These are phyloP conservation scores for Ischnura elegans DNA, from an alignment of 2,888 invertebrate species.

Conservation along the genomic window DNA sequence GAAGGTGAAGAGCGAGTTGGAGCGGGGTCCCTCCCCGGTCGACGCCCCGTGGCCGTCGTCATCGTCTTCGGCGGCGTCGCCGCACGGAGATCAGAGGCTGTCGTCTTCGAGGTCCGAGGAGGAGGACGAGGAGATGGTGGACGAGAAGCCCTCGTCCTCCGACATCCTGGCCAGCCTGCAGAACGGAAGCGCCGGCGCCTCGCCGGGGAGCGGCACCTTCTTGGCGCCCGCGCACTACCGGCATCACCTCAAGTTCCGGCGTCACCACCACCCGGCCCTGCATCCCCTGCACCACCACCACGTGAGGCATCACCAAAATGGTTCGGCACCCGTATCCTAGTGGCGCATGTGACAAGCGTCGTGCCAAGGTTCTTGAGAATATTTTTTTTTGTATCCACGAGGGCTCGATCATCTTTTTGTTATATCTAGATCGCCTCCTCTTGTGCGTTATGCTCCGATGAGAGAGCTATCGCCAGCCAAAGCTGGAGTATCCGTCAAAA, in stretches of 20 bases:
- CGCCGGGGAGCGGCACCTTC: conserved; percentile 46
- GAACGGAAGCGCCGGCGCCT: background rate
- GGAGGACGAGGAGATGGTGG: conserved; percentile 18
- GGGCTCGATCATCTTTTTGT: background rate
- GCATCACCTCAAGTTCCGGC: conserved; percentile 59
- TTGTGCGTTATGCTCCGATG: background rate
- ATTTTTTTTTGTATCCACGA: background rate
- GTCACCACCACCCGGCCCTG: conserved; percentile 44
- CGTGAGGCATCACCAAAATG: conserved; percentile 63
- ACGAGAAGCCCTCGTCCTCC: background rate
- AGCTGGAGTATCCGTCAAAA: background rate
- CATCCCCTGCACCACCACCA: conserved; percentile 61
- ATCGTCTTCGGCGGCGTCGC: background rate
- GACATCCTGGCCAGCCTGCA: conserved; percentile 33
- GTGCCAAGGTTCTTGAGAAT: background rate
- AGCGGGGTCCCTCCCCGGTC: conserved; percentile 36
- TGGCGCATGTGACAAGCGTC: background rate
- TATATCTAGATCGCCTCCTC: background rate
- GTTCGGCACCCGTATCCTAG: conserved; percentile 62
- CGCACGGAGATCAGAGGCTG: background rate
- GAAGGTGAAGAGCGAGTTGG: conserved; percentile 8
- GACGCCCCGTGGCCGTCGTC: conserved; percentile 51
- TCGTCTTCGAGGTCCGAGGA: conserved; percentile 44
- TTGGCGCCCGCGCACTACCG: conserved; percentile 59
- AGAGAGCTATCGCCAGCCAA: background rate